A percentile compares a stretch with the other conserved stretches of the same genome.
Conservation (phyloP, 92 coral and sea anemone genomes). For the Zoanthus sociatus region DNA sequence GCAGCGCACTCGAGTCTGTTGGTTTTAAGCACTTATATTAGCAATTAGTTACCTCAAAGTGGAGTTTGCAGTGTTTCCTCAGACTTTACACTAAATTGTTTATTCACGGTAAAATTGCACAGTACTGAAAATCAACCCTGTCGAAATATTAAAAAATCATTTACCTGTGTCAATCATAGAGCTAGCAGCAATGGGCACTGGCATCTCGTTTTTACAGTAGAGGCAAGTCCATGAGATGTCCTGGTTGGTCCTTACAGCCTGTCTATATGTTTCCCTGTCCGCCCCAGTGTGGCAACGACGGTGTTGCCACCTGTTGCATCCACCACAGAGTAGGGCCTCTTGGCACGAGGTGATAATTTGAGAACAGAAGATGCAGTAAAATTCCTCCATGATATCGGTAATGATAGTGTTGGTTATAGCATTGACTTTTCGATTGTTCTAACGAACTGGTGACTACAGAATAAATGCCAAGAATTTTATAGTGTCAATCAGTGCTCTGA, state of each 20-base stretch:
- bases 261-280: not conserved
- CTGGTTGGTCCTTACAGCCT: conserved; percentile 45
- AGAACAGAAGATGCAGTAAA: not conserved
- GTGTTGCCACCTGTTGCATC: conserved; percentile 11
- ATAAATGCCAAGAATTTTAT: not conserved
- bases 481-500: not conserved
- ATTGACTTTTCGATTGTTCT: conserved; percentile 1
- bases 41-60: not conserved
- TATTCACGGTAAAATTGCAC: not conserved
- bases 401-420: not conserved
- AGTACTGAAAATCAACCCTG: not conserved
- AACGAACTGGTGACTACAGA: not conserved
- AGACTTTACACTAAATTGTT: not conserved
- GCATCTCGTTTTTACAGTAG: conserved; percentile 1
- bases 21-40: not conserved
- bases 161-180: not conserved
- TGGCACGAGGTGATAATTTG: not conserved
- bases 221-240: conserved; percentile 33
- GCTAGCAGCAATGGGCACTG: conserved; percentile 17
- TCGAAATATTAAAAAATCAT: not conserved
- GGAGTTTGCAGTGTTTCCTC: not conserved
- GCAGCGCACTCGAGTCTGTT: too few species aligned
- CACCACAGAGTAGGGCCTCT: conserved; percentile 6
- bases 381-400: conserved; percentile 1
- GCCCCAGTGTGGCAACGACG: not conserved